phyloP scores from a whole-genome alignment of 2,888 invertebrate genomes.

The Lithophane ornitopus region DNA sequence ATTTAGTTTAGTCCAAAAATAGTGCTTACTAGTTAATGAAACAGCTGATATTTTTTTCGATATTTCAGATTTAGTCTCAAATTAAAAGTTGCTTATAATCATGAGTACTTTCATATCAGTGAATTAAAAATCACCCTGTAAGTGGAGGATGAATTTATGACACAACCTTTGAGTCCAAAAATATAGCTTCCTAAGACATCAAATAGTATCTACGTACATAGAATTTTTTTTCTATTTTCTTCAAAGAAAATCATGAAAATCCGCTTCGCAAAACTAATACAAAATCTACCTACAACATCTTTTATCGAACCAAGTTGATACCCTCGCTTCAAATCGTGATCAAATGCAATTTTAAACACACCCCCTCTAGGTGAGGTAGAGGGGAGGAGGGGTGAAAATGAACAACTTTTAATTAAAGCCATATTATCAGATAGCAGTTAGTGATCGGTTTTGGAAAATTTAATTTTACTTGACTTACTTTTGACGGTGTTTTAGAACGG shows the following conservation, averaged over 20 bases:
- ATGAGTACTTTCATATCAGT: too few species aligned
- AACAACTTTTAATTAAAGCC: slow-evolving; percentile 79
- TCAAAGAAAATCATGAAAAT: not conserved
- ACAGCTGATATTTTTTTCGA: too few species aligned
- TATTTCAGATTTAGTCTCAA: too few species aligned
- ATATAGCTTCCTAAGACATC: not conserved
- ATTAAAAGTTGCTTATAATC: too few species aligned
- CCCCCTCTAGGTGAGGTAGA: not conserved
- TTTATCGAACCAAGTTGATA: slow-evolving; percentile 7
- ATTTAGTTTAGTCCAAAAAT: too few species aligned
- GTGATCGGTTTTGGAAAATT: slow-evolving; percentile 68
- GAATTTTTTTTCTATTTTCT: not conserved
- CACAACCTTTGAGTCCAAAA: not conserved
- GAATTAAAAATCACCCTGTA: too few species aligned
- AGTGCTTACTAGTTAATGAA: too few species aligned
- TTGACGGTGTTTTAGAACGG: slow-evolving; percentile 20
- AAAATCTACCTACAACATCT: slow-evolving; percentile 5
- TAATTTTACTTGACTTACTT: slow-evolving; percentile 67
- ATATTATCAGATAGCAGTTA: slow-evolving; percentile 73
- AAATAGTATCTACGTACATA: not conserved
- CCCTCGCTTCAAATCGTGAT: slow-evolving; percentile 48
- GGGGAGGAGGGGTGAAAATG: slow-evolving; percentile 60
- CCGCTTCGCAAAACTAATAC: not conserved
- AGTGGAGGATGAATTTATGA: too few species aligned
- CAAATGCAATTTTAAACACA: slow-evolving; percentile 63